Percentiles rank a stretch among this genome's conserved stretches.
phyloP scores from a whole-genome alignment of 2,113 vertebrate genomes.

The Cyprinus carpio region DNA sequence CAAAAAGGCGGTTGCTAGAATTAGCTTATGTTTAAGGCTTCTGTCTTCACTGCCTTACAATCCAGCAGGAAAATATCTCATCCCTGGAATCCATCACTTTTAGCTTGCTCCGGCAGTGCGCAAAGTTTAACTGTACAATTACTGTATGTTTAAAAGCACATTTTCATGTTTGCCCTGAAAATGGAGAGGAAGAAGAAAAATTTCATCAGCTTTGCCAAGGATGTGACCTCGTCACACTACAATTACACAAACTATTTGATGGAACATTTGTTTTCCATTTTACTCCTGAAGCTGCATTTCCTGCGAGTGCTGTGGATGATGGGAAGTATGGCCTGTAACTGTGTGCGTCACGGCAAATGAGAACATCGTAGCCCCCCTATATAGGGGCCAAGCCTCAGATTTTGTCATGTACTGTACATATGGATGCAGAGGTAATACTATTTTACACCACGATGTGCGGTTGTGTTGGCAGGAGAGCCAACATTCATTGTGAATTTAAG shows the following conservation, averaged over 20 bases:
- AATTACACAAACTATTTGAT: constrained; percentile 62
- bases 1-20: neutral
- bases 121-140: constrained; percentile 39
- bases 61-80: neutral
- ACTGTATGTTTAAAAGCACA: constrained; percentile 45
- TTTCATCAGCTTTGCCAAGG: constrained; percentile 41
- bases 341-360: neutral
- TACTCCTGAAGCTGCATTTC: constrained; percentile 61
- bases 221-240: constrained; percentile 52
- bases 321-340: constrained; percentile 19
- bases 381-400: constrained; percentile 6
- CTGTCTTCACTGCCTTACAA: neutral
- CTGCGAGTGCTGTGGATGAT: constrained; percentile 38
- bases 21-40: constrained; percentile 13
- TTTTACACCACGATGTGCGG: constrained; percentile 27
- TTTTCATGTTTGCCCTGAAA: constrained; percentile 54
- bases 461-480: constrained; percentile 11
- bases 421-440: constrained; percentile 8
- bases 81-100: constrained; percentile 18
- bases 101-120: neutral
- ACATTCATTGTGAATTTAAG: constrained; percentile 28
- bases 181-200: constrained; percentile 10
- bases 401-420: constrained; percentile 32
- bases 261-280: constrained; percentile 66
- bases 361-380: neutral